Conservation (phyloP, 2,888 invertebrate genomes). For the Thelaira solivaga region DNA sequence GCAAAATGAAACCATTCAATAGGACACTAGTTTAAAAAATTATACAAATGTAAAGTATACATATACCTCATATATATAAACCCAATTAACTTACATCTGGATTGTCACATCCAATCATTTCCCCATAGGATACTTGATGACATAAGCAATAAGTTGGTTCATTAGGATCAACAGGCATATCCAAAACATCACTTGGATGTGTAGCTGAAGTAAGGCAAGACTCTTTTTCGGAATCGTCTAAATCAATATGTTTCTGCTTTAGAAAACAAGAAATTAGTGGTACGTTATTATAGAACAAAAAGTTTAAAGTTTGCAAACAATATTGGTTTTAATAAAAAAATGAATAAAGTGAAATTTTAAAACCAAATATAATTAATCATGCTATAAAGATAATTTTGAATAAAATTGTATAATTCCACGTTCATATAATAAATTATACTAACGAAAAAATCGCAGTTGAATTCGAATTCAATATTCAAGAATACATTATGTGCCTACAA, state of each 20-base stretch:
- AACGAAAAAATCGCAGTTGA: too few species aligned
- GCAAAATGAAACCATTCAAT: constrained; percentile 97
- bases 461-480: too few species aligned
- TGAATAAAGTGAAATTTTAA: constrained; percentile 59
- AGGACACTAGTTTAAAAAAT: constrained; percentile 79
- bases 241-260: constrained; percentile 73
- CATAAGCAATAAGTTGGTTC: constrained; percentile 99
- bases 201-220: constrained; percentile 78
- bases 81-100: constrained; percentile 78
- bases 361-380: constrained; percentile 33
- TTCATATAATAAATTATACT: background rate
- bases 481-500: too few species aligned
- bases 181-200: constrained; percentile 92
- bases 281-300: constrained; percentile 5
- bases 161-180: constrained; percentile 97
- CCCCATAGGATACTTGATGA: constrained; percentile 96
- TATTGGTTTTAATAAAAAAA: constrained; percentile 37
- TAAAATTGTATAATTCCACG: background rate
- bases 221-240: constrained; percentile 79
- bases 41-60: background rate
- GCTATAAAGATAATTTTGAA: background rate
- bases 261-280: background rate
- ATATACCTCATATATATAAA: background rate
- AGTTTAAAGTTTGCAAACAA: background rate
- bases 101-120: constrained; percentile 97